Base-by-base conservation (phyloP, 2,113 vertebrate genomes). In the Canis aureus region DNA sequence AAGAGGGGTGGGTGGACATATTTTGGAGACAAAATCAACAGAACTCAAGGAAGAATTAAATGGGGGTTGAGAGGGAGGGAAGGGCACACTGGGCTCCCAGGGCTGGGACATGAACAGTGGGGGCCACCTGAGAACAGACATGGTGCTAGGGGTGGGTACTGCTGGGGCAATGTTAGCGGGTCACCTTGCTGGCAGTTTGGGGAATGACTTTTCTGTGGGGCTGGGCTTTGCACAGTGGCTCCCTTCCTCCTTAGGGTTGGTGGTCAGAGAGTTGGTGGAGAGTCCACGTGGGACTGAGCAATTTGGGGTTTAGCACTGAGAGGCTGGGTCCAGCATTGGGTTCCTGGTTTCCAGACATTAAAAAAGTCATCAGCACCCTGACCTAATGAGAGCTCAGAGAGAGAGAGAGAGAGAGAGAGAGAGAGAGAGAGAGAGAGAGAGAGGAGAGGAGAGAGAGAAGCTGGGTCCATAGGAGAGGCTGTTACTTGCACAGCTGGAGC, bases 11-110 rank as follows among this genome's bases (percentile, higher is more conserved):
- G 17, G 55, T 4, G 8, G 76, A 60, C 0, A 0, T 16, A 22
- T 59, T 84, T 64, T 66, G 82, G 87, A 89, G 82, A n/a, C 22
- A 1, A 13, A 96, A 59, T 38, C 35, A 16, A 22, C 22, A 17
- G 89, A 78, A 53, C 35, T 55, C 80, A 11, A 23, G 69, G 62
- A 57, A 10, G 27, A 49, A 32, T 84, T 57, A 83, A 55, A 3
- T 38, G 49, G 55, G 82, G 5, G 2, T 8, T 12, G 29, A 66
- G 79, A 25, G 64, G 53, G 13, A 80, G 64, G 67, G 20, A 51
- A 43, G 51, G 8, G 11, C 29, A 11, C 3, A 1, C 11, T 12
- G 0, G 6, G 7, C 59, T n/a, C 3, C 49, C 17, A 3, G 73
- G 74, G 4, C 32, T 76, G 51, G 64, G 78, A 55, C 66, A 16